Evolutionary conservation across 2,797 vertebrate genomes (phyloP).

Genomic region (Tenualosa ilisha): DNA sequence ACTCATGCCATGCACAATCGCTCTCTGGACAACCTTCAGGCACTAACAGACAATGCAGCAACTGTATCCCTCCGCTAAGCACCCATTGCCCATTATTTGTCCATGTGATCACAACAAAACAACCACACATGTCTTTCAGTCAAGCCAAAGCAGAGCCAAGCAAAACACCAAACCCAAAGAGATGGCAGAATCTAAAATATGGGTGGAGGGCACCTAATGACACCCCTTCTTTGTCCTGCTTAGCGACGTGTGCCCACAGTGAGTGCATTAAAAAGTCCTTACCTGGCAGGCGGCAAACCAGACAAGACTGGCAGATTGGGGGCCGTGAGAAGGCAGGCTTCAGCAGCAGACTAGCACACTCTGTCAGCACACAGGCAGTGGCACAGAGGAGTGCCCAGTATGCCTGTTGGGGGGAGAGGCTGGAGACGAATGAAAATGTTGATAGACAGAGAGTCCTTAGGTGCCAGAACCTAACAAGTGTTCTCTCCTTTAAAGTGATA

Average conservation of each 20-base stretch:
- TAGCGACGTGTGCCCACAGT: not conserved
- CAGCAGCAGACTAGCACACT: constrained; percentile 27
- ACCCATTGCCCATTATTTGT: not conserved
- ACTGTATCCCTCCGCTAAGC: not conserved
- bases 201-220: not conserved
- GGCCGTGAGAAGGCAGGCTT: constrained; percentile 29
- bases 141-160: not conserved
- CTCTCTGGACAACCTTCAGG: constrained; percentile 12
- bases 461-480: not conserved
- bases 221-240: not conserved
- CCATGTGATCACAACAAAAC: not conserved
- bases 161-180: not conserved
- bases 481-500: not conserved
- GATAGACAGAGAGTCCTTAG: not conserved
- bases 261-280: constrained; percentile 29
- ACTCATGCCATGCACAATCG: not conserved
- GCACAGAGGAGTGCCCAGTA: constrained; percentile 35
- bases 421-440: constrained; percentile 49
- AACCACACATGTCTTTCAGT: not conserved
- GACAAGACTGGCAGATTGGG: constrained; percentile 29
- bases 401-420: constrained; percentile 44
- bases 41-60: not conserved
- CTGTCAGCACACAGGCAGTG: constrained; percentile 28
- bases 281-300: constrained; percentile 35
- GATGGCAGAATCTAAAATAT: not conserved